phyloP scores from a whole-genome alignment of 2,797 vertebrate genomes.

The Typhlichthys subterraneus region DNA sequence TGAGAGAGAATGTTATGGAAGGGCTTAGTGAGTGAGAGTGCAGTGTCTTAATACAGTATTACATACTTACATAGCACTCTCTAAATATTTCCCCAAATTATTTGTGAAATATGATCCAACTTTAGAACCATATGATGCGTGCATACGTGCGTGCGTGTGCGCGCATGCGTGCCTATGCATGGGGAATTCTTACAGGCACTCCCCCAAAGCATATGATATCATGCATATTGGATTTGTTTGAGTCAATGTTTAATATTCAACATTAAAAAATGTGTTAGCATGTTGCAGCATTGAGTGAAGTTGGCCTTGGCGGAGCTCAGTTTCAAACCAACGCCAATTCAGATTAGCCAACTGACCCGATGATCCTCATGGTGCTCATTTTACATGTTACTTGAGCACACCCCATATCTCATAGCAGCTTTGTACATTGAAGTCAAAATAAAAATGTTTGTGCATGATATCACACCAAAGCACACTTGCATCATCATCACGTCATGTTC shows the following conservation, averaged over 20 bases:
- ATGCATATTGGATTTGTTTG: not conserved
- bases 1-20: too few relatives aligned
- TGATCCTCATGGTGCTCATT: too few relatives aligned
- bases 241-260: not conserved
- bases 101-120: too few relatives aligned
- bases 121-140: not conserved
- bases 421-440: not conserved
- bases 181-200: not conserved
- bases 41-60: too few relatives aligned
- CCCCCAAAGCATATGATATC: not conserved
- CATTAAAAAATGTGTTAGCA: not conserved
- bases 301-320: not conserved
- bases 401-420: not conserved
- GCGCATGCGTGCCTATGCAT: not conserved
- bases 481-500: conserved; percentile 13
- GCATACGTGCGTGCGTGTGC: not conserved
- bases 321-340: conserved; percentile 1
- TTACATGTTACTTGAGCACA: not conserved
- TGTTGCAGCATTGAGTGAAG: conserved; percentile 2
- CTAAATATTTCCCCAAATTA: too few relatives aligned
- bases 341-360: too few relatives aligned
- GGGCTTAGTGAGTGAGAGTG: too few relatives aligned
- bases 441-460: conserved; percentile 8
- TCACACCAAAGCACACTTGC: conserved; percentile 39
- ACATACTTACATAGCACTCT: too few relatives aligned